These are phyloP conservation scores for Scyliorhinus canicula DNA, from an alignment of 2,797 vertebrate species.

Conservation along the genomic window DNA sequence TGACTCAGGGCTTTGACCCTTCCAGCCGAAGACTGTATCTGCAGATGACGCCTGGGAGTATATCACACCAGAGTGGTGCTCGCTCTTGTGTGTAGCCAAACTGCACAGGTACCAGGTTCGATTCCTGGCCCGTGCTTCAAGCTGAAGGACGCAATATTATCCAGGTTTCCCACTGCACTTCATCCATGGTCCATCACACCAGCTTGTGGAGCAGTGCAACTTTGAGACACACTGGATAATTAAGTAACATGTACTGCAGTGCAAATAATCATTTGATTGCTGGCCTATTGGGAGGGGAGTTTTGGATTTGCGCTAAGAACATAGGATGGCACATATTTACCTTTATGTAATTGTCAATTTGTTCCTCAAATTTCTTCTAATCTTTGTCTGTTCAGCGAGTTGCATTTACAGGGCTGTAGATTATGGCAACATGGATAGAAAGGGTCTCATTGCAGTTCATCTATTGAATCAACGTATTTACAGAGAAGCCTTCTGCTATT, in stretches of 20 bases:
- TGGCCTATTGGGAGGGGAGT: neutral
- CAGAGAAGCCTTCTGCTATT: neutral
- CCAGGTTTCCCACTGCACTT: neutral
- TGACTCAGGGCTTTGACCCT: neutral
- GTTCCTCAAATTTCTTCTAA: neutral
- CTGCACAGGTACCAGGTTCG: neutral
- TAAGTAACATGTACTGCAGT: neutral
- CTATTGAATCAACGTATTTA: neutral
- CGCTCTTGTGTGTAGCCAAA: neutral
- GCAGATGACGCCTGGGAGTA: neutral
- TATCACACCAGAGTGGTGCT: neutral
- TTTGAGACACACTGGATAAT: neutral
- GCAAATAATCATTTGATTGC: neutral
- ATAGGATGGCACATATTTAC: too few species aligned
- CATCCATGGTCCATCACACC: neutral
- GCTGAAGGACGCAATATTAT: neutral
- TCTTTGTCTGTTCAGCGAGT: neutral
- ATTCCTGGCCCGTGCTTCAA: neutral
- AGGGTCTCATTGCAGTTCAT: neutral
- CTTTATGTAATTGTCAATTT: neutral
- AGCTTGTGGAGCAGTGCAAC: neutral
- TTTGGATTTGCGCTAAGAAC: neutral
- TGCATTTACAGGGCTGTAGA: neutral
- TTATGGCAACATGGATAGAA: neutral
- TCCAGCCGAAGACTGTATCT: neutral